Evolutionary conservation across 2,888 invertebrate genomes (phyloP), one percentile per base, ranked within the genome.

Genomic region (Ochropleura leucogaster): DNA sequence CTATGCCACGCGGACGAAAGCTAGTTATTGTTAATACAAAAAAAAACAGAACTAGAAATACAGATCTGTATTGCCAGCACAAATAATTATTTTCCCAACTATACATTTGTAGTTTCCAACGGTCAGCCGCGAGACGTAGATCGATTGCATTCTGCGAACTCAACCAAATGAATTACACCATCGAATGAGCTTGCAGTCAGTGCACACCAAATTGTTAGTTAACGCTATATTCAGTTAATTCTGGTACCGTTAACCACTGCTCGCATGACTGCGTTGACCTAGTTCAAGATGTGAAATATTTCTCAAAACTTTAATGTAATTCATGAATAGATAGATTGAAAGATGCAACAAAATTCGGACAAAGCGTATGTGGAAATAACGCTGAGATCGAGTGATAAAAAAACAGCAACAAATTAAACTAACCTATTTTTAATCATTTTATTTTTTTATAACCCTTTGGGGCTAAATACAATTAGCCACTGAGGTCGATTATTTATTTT

Each of bases 141-240:
- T 79, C 42, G 57, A 78, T 79, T 44, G 53, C 74, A 74, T 74
- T 79, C 74, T 64, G 20, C 30, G 9, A 64, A 74, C 18, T 68
- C 47, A 49, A 57, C 67, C 74, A 42, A 68, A 60, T 44, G 44
- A 49, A 74, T 64, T 49, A 51, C 68, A 64, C 14, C 40, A 46
- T 18, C 40, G 57, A n/a, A 53, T 47, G 79, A 74, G 47, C 18
- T 57, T 20, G 67, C 59, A 74, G 78, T 78, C 74, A 55, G 14
- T 65, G 72, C 65, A 53, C 78, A 42, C 55, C 30, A 47, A 72
- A 40, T 59, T n/a, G 53, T 73, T 67, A 79, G 46, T 51, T 51
- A 51, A 8, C 46, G 40, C 10, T 51, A 2, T 40, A 69, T n/a
- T 14, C n/a, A 64, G 60, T 4, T 60, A 62, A 78, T 78, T 47